A percentile compares a stretch with the other conserved stretches of the same genome.
Evolutionary conservation across 2,113 vertebrate genomes (phyloP).

Genomic region (Galbula dea): DNA sequence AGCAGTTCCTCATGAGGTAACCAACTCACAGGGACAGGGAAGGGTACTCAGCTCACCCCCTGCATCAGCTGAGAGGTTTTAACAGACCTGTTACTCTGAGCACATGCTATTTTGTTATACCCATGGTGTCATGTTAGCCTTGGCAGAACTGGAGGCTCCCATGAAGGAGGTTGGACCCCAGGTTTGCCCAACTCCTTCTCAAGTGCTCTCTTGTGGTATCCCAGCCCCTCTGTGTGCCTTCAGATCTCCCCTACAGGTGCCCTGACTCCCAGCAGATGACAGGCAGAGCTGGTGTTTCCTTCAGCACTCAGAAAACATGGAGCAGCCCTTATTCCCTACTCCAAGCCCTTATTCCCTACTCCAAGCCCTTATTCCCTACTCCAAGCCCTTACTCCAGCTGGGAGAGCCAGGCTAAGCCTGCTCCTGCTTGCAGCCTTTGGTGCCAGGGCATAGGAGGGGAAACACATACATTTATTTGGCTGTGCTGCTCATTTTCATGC

Average conservation of each 20-base stretch:
- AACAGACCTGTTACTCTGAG: fast-evolving
- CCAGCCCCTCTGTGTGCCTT: fast-evolving
- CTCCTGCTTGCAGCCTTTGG: background rate
- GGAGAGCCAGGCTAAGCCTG: background rate
- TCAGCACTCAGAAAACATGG: background rate
- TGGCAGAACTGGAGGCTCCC: fast-evolving
- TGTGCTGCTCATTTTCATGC: background rate
- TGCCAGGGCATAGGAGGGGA: background rate
- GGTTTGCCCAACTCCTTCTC: background rate
- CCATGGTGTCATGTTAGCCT: background rate
- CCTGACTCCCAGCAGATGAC: background rate
- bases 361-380: background rate
- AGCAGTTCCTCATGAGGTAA: fast-evolving
- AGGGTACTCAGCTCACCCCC: fast-evolving
- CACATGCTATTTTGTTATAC: fast-evolving
- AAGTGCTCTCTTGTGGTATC: fast-evolving
- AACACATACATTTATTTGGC: fast-evolving
- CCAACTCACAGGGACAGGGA: background rate
- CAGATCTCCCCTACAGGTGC: background rate
- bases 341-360: background rate
- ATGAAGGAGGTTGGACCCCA: background rate
- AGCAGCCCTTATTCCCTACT: background rate
- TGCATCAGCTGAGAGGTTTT: background rate
- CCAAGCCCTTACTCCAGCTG: background rate
- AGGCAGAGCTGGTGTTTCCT: background rate